Percentiles rank a stretch among this genome's conserved stretches.
These are phyloP conservation scores for Caenorhabditis tropicalis DNA, from an alignment of 1,140 invertebrate species.

Conservation along the genomic window DNA sequence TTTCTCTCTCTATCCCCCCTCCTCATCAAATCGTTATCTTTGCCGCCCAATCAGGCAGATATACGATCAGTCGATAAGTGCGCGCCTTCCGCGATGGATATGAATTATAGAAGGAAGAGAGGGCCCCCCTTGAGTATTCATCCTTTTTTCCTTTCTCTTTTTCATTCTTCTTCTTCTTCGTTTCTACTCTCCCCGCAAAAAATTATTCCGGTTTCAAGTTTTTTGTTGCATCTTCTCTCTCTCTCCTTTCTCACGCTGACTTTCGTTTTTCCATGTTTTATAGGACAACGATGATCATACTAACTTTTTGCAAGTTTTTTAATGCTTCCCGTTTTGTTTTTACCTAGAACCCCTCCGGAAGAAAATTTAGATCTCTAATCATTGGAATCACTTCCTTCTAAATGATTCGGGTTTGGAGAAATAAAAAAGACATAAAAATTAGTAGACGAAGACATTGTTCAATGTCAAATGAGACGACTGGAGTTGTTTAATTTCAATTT, in stretches of 20 bases:
- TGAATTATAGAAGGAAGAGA: background rate
- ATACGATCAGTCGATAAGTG: conserved; percentile 30
- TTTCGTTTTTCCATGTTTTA: background rate
- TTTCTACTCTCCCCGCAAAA: background rate
- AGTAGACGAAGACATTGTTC: background rate
- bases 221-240: background rate
- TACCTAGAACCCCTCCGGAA: no score
- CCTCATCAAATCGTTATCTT: conserved; percentile 7
- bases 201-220: conserved; percentile 27
- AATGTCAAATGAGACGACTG: background rate
- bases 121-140: background rate
- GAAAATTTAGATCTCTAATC: background rate
- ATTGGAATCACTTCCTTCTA: background rate
- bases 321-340: background rate
- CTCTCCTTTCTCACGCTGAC: background rate
- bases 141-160: background rate
- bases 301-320: background rate
- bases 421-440: background rate
- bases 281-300: background rate
- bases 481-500: no score
- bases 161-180: background rate
- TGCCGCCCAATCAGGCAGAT: conserved; percentile 25
- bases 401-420: background rate
- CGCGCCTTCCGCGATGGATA: background rate
- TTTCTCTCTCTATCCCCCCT: background rate